Evolutionary conservation across 2,113 vertebrate genomes (phyloP).

Genomic region (Lepus americanus): DNA sequence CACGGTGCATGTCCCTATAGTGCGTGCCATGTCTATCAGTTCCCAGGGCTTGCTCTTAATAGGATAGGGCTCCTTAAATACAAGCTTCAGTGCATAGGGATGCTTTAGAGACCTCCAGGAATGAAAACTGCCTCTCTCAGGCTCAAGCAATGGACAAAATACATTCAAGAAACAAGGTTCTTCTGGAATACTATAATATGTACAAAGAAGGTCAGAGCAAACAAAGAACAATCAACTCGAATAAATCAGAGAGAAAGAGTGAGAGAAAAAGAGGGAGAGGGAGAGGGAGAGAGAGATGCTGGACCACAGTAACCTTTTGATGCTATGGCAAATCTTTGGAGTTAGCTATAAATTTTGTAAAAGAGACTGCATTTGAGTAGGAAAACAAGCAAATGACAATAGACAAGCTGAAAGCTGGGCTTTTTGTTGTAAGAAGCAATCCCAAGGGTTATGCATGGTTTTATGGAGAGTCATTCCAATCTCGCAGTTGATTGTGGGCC

Average conservation of each 20-base stretch:
- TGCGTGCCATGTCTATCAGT: background rate
- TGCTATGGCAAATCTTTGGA: background rate
- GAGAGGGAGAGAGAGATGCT: background rate
- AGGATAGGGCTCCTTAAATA: slow-evolving; percentile 2
- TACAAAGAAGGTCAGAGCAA: slow-evolving; percentile 60
- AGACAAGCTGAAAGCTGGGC: background rate
- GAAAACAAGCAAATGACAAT: slow-evolving; percentile 3
- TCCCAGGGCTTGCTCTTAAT: background rate
- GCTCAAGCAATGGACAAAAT: slow-evolving; percentile 33
- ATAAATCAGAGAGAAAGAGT: background rate
- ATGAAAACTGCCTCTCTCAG: background rate
- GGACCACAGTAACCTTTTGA: background rate
- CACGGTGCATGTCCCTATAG: background rate
- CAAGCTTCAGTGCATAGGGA: too few relatives aligned
- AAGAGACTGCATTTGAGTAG: background rate
- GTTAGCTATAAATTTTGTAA: slow-evolving; percentile 63
- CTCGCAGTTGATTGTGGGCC: background rate
- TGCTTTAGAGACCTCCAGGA: background rate
- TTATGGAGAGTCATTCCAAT: background rate
- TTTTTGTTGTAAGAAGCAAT: slow-evolving; percentile 45
- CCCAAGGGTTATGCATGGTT: background rate
- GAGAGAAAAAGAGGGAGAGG: background rate
- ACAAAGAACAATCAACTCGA: slow-evolving; percentile 60
- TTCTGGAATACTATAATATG: slow-evolving; percentile 9
- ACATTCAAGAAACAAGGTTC: background rate